Percentiles rank a stretch among this genome's conserved stretches.
phyloP scores from a whole-genome alignment of 2,888 invertebrate genomes.

The Zaprionus bogoriensis region DNA sequence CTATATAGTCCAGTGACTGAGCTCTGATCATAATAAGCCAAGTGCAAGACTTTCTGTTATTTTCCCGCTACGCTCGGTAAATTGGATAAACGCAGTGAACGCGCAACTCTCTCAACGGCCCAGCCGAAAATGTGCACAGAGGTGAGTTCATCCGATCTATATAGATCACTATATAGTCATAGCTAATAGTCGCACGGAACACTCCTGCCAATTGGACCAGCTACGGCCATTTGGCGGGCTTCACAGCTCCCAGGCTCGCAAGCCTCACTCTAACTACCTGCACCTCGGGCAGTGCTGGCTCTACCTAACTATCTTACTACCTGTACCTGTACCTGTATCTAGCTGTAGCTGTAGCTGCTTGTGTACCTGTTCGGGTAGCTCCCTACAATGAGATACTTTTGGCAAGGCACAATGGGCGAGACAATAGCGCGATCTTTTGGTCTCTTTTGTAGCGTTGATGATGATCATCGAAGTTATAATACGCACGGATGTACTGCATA shows the following conservation, averaged over 20 bases:
- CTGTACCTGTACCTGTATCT: neutral
- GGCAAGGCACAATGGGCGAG: slow-evolving; percentile 5
- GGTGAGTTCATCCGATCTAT: slow-evolving; percentile 48
- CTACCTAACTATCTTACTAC: neutral
- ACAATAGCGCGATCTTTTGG: neutral
- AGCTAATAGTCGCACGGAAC: neutral
- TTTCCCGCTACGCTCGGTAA: slow-evolving; percentile 34
- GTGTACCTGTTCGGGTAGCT: slow-evolving; percentile 5
- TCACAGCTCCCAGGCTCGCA: neutral
- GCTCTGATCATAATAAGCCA: neutral
- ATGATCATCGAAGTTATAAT: too few species aligned
- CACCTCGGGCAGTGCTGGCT: neutral
- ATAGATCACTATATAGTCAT: neutral
- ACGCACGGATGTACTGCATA: too few species aligned
- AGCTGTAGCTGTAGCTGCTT: neutral
- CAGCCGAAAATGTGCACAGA: slow-evolving; percentile 74
- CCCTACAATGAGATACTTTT: neutral
- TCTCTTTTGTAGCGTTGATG: too few species aligned
- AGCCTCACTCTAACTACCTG: slow-evolving; percentile 37
- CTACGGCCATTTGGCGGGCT: slow-evolving; percentile 43
- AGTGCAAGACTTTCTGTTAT: slow-evolving; percentile 2
- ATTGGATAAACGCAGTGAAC: slow-evolving; percentile 66
- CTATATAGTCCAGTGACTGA: slow-evolving; percentile 44
- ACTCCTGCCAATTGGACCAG: slow-evolving; percentile 43
- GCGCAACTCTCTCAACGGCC: slow-evolving; percentile 53